Evolutionary conservation across 1,140 invertebrate species (phyloP), one percentile per base, ranked within the genome.

Genomic region (Choristoneura fumiferana): DNA sequence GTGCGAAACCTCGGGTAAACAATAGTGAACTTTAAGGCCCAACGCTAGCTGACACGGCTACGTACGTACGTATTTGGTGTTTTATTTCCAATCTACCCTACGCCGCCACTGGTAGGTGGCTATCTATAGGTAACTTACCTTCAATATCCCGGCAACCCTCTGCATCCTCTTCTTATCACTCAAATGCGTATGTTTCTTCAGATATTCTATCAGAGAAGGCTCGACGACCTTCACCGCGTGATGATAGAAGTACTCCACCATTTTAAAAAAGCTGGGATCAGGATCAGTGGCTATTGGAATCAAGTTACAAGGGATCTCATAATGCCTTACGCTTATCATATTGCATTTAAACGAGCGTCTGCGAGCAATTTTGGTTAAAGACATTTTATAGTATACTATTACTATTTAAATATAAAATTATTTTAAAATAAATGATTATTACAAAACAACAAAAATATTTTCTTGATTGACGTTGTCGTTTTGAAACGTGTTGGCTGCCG

Each of bases 221-320:
- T 95, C 93, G 54, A 94, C 87, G 0, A 93, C 76, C 53, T 86
- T 80, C 54, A 94, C 93, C 0, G 94, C 93, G 45, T 87, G 79
- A 74, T 95, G 94, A 63, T 94, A 94, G 73, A 93, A 95, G 73
- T 93, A 95, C 55, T 95, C 92, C 0, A 94, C 93, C 92, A 94
- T 95, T 36, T 92, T 89, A 62, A 92, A 94, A 73, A 95, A 94
- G 14, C 91, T 90, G 0, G 94, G 94, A 60, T 94, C 91, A 15
- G 93, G 90, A 12, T 93, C 91, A 2, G 90, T 90, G 37, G 84
- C 90, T 0, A 95, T 89, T 13, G 90, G 84, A 53, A 87, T 66
- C 13, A 95, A 81, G 40, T 91, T 65, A 18, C 92, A 90, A 0
- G 94, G 94, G 14, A 95, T 93, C 63, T 92, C 79, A 65, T 93